Evolutionary conservation across 2,113 vertebrate genomes (phyloP), one percentile per base, ranked within the genome.

Genomic region (Lamprotornis superbus): DNA sequence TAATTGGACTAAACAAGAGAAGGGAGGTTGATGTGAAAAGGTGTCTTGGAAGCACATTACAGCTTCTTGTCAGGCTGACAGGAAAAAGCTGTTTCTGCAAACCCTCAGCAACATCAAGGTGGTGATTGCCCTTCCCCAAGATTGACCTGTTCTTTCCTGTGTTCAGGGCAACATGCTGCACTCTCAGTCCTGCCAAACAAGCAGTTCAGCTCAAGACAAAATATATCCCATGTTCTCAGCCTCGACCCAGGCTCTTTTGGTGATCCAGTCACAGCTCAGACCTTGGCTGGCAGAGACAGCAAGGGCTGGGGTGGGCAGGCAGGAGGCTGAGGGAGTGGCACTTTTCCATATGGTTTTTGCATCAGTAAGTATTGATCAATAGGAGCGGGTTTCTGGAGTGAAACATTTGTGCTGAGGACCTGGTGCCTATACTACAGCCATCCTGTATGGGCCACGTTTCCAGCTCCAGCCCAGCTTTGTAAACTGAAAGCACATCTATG

Each of bases 121-220:
- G 39, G 59, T 10, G 33, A 37, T 15, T 5, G 0, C 17, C 44
- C 64, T 75, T 75, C 35, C 37, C 49, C 65, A 64, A 0, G 1
- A 1, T 1, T 28, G 52, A 80, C 30, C 35, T 5, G 4, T 24
- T 59, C 60, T 46, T 8, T 59, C 28, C 42, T 5, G 2, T 46
- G 50, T 12, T 57, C 55, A 67, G 3, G 2, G n/a, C n/a, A 81
- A 49, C 11, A 8, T 0, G 2, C 12, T 67, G 42, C 0, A 0
- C 46, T 77, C 49, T 30, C 3, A 3, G 46, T 33, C 63, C 30
- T 35, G 33, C 42, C 56, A 68, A 40, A 79, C 24, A 68, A 69
- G 55, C 52, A 31, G 61, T 33, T 50, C 39, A 75, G 12, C 27
- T 71, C 33, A 23, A 79, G 28, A 55, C 15, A 69, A 73, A 77